Evolutionary conservation across 1,140 invertebrate species (phyloP).

Genomic region (Ceratina australensis): DNA sequence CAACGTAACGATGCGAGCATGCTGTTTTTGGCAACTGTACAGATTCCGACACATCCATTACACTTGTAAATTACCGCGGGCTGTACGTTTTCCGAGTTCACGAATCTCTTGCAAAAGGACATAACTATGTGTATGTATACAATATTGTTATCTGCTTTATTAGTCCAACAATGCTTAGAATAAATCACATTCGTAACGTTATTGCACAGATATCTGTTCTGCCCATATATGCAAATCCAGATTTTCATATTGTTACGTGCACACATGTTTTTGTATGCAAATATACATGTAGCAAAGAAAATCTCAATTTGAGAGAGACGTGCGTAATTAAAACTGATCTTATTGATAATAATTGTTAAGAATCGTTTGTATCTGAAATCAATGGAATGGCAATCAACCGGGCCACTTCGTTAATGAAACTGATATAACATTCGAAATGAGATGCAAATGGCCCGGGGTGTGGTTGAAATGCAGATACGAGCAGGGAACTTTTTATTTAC

Average conservation of each 20-base stretch:
- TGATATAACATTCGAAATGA: constrained; percentile 66
- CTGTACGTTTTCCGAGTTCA: neutral
- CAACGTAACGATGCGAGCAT: neutral
- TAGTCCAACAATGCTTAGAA: too few relatives aligned
- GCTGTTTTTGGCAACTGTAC: constrained; percentile 29
- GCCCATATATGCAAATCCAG: too few relatives aligned
- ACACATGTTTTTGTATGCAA: too few relatives aligned
- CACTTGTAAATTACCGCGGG: constrained; percentile 7
- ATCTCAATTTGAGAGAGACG: too few relatives aligned
- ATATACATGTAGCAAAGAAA: too few relatives aligned
- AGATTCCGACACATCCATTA: constrained; percentile 23
- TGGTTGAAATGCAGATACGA: constrained; percentile 63
- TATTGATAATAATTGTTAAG: too few relatives aligned
- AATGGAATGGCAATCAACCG: constrained; percentile 52
- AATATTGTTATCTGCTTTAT: too few relatives aligned
- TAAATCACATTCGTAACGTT: too few relatives aligned
- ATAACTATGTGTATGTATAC: neutral
- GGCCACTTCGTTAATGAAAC: constrained; percentile 68
- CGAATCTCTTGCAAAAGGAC: neutral
- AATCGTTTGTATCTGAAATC: constrained; percentile 24
- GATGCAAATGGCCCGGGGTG: constrained; percentile 65
- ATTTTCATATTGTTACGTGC: too few relatives aligned
- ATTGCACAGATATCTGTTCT: too few relatives aligned
- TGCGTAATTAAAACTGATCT: too few relatives aligned
- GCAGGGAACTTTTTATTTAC: constrained; percentile 55